Evolutionary conservation across 2,888 invertebrate genomes (phyloP).

Genomic region (Dyspetes luteomarginatus): DNA sequence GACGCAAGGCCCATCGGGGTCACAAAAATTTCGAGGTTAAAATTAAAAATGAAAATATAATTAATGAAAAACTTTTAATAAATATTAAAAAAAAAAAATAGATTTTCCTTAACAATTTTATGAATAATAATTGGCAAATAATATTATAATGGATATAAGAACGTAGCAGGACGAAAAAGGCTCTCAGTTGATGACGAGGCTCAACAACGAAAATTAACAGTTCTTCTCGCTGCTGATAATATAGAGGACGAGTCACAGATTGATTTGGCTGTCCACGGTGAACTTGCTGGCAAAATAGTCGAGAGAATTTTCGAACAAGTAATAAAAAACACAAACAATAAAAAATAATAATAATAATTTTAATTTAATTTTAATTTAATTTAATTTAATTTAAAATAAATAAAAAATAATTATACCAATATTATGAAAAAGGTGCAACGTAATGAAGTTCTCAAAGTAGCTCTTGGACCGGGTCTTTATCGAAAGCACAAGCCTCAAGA

Average conservation of each 20-base stretch:
- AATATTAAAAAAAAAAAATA: too few relatives aligned
- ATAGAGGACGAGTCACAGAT: conserved; percentile 76
- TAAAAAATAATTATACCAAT: conserved; percentile 15
- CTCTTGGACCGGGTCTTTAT: conserved; percentile 73
- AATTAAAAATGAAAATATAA: too few relatives aligned
- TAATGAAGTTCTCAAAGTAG: conserved; percentile 69
- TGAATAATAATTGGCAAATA: too few relatives aligned
- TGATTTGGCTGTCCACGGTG: conserved; percentile 72
- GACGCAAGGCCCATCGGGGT: conserved; percentile 10
- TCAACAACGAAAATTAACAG: conserved; percentile 34
- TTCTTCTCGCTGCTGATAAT: conserved; percentile 66
- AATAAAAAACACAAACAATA: conserved; percentile 1
- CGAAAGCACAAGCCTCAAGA: conserved; percentile 69
- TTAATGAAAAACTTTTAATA: too few relatives aligned
- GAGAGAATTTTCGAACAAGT: conserved; percentile 76
- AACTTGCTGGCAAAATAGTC: conserved; percentile 77
- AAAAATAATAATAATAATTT: neutral
- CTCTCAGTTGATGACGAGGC: conserved; percentile 17
- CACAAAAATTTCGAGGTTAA: conserved; percentile 34
- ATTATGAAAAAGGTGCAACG: conserved; percentile 68
- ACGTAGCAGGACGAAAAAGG: neutral
- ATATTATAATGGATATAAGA: too few relatives aligned
- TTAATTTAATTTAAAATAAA: neutral
- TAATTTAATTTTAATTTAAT: neutral
- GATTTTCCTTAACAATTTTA: too few relatives aligned